These are phyloP conservation scores for Macrobrachium nipponense DNA, from an alignment of 1,140 invertebrate genomes.

Conservation along the genomic window DNA sequence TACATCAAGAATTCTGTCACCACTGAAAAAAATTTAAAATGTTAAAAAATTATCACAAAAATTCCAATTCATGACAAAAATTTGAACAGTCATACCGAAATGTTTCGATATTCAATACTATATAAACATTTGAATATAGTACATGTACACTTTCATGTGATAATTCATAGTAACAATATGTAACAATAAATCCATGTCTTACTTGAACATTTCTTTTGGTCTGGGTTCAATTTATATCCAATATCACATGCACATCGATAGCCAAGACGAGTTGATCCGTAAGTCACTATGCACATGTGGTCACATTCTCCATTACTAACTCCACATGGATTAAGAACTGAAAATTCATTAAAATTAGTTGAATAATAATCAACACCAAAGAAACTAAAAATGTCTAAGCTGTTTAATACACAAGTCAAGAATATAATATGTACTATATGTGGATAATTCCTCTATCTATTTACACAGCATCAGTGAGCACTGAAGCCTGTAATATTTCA, in stretches of 20 bases:
- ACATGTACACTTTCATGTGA: not conserved
- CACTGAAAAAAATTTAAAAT: slow-evolving; percentile 48
- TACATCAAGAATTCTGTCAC: slow-evolving; percentile 96
- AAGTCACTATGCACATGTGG: slow-evolving; percentile 95
- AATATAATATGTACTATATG: slow-evolving; percentile 7
- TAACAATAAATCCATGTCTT: slow-evolving; percentile 65
- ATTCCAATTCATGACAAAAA: not conserved
- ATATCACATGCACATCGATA: slow-evolving; percentile 95
- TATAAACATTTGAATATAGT: not conserved
- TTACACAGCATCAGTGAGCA: too few species aligned
- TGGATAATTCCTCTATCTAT: too few species aligned
- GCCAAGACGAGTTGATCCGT: slow-evolving; percentile 81
- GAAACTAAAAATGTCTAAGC: slow-evolving; percentile 23
- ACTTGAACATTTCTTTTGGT: slow-evolving; percentile 85
- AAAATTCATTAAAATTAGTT: slow-evolving; percentile 53
- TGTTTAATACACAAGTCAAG: not conserved
- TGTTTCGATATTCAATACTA: not conserved
- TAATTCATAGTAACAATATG: not conserved
- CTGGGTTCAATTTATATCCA: slow-evolving; percentile 82
- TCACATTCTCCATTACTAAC: slow-evolving; percentile 91
- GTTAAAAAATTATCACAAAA: not conserved
- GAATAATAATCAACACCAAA: slow-evolving; percentile 1
- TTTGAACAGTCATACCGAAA: not conserved
- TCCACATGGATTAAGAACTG: slow-evolving; percentile 88
- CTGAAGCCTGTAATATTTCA: too few species aligned